Evolutionary conservation across 2,888 invertebrate genomes (phyloP).

Genomic region (Allophyes oxyacanthae): DNA sequence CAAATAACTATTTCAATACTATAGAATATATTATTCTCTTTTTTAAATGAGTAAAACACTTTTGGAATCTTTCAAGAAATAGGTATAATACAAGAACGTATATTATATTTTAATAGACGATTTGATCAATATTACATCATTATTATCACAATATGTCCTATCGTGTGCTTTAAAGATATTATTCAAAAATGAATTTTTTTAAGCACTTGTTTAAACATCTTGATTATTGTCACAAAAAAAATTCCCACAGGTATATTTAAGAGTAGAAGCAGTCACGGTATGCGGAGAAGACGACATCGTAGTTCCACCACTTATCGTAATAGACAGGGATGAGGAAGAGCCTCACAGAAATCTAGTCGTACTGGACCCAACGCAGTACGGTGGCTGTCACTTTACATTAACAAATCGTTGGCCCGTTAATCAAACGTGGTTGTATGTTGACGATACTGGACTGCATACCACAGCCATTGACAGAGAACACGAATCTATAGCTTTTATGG

Average conservation of each 20-base stretch:
- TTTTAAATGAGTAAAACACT: too few species aligned
- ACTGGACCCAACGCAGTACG: slow-evolving; percentile 61
- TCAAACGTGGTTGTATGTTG: slow-evolving; percentile 80
- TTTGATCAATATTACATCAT: too few species aligned
- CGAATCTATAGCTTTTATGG: slow-evolving; percentile 81
- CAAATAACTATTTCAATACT: too few species aligned
- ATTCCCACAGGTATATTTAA: slow-evolving; percentile 71
- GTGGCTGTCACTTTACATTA: slow-evolving; percentile 74
- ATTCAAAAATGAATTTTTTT: too few species aligned
- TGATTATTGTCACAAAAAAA: background rate
- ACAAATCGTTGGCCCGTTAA: slow-evolving; percentile 78
- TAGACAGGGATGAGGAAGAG: slow-evolving; percentile 81
- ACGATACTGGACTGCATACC: slow-evolving; percentile 76
- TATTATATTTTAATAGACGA: too few species aligned
- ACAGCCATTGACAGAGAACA: slow-evolving; percentile 82
- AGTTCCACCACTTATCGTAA: slow-evolving; percentile 75
- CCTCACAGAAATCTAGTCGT: slow-evolving; percentile 72
- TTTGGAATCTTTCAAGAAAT: too few species aligned
- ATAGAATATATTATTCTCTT: too few species aligned
- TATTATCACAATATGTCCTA: too few species aligned
- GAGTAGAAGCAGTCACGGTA: slow-evolving; percentile 66
- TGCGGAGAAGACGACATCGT: slow-evolving; percentile 67
- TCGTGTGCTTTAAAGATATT: too few species aligned
- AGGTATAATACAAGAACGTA: too few species aligned
- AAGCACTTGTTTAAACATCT: too few species aligned